Evolutionary conservation across 2,888 invertebrate species (phyloP).

Genomic region (Acholoe squamosa): DNA sequence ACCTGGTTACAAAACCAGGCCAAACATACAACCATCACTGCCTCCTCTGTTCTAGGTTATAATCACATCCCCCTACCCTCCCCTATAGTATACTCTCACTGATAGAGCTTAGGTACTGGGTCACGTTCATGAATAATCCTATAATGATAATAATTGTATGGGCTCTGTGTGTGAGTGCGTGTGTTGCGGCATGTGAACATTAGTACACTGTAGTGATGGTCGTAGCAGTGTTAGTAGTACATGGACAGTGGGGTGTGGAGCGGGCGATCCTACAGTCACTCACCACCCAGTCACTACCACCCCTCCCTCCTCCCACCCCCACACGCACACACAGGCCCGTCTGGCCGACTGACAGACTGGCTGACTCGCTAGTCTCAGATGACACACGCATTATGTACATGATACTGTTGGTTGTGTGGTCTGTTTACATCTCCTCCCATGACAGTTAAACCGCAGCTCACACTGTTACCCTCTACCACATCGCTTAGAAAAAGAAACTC

Average conservation of each 20-base stretch:
- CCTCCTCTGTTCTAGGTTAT: constrained; percentile 8
- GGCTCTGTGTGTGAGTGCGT: neutral
- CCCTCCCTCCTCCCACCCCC: neutral
- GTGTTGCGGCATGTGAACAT: neutral
- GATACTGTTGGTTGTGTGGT: constrained; percentile 49
- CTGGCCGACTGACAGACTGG: constrained; percentile 26
- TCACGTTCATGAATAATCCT: constrained; percentile 21
- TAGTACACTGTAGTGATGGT: neutral
- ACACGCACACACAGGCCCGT: neutral
- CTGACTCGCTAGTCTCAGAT: constrained; percentile 51
- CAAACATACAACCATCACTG: neutral
- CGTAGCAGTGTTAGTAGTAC: neutral
- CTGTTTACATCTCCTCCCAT: constrained; percentile 47
- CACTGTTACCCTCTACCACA: neutral
- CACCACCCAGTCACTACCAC: neutral
- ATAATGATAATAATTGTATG: neutral
- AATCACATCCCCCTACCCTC: constrained; percentile 1
- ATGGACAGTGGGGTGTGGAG: neutral
- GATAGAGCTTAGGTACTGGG: neutral
- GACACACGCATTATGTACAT: constrained; percentile 51
- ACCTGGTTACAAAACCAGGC: neutral
- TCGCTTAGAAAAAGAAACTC: no score
- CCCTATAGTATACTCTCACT: neutral
- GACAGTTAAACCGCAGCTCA: neutral
- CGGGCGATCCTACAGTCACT: neutral